Base-by-base conservation (phyloP, 2,113 vertebrate genomes). In the Brachyistius frenatus region DNA sequence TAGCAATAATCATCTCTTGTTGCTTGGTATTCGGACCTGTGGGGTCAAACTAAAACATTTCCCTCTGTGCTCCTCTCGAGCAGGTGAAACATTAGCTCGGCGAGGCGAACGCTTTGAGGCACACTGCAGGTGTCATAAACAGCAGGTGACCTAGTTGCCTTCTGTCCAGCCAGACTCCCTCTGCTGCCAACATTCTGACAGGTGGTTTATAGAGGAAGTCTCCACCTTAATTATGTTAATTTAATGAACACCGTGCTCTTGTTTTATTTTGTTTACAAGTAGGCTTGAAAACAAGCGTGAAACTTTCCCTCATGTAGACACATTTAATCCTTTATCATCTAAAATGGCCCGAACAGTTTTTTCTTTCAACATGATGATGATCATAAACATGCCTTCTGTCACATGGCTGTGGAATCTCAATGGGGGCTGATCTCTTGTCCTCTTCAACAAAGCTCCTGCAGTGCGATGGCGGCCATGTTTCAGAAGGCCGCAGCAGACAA, bases 351-450 rank as follows among this genome's bases (percentile, higher is more conserved):
- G 8, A 35, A 33, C 33, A n/a, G 23, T 65, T 70, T 84, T 15
- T 35, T 73, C 50, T 71, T 44, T 58, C 11, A 30, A 15, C 37
- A 33, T 65, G 16, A 6, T 58, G 5, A 5, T 61, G 49, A 50
- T 68, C 64, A 58, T 49, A 47, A 79, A 87, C 65, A n/a, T 57
- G 66, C 35, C 74, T 73, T 66, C 47, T 81, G 71, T 88, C 86
- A 84, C 86, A 87, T 89, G 86, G 68, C 79, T 55, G 37, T 87
- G 87, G 93, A 94, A 94, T 94, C 78, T 94, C 73, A 66, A 65
- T 54, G 81, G 86, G 90, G 87, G 83, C 63, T 66, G 77, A 80
- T 79, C 69, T 73, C 76, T 78, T 81, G 66, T 78, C 80, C 84
- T 73, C 77, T 53, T 61, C 71, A 78, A 89, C 81, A 92, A 91